These are phyloP conservation scores for Eugnorisma glareosa DNA, from an alignment of 2,888 invertebrate genomes.

Conservation along the genomic window DNA sequence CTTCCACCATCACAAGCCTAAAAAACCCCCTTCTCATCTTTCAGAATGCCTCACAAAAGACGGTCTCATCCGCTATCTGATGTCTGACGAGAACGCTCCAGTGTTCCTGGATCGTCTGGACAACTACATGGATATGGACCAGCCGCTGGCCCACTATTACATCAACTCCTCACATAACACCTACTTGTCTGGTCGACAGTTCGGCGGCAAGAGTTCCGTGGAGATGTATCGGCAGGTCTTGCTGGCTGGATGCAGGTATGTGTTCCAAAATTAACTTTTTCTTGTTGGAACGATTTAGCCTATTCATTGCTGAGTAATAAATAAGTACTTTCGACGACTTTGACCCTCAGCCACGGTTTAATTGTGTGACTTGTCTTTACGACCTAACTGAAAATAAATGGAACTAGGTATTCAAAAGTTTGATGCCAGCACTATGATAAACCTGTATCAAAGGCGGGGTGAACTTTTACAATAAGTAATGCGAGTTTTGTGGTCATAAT, in stretches of 20 bases:
- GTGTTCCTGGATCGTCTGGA: conserved; percentile 99
- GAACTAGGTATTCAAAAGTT: no score
- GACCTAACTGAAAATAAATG: no score
- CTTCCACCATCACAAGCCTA: not conserved
- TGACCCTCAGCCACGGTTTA: not conserved
- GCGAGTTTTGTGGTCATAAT: no score
- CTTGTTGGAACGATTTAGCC: not conserved
- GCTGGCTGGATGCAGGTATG: conserved; percentile 98
- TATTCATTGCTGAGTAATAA: not conserved
- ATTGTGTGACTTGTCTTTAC: not conserved
- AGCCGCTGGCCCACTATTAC: conserved; percentile 99
- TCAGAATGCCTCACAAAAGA: conserved; percentile 96
- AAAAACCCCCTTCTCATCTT: conserved; percentile 53
- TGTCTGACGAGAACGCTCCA: conserved; percentile 99
- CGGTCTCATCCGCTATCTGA: conserved; percentile 99
- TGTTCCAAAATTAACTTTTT: not conserved
- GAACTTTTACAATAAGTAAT: no score
- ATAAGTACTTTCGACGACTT: no score
- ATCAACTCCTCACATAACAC: conserved; percentile 99
- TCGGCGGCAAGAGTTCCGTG: conserved; percentile 99
- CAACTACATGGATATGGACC: conserved; percentile 99
- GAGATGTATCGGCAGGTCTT: conserved; percentile 99
- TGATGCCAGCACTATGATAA: no score
- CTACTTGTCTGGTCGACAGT: conserved; percentile 98
- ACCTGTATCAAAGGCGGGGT: no score